Conservation (phyloP, 1,140 invertebrate genomes). For the Tetragnatha versicolor region DNA sequence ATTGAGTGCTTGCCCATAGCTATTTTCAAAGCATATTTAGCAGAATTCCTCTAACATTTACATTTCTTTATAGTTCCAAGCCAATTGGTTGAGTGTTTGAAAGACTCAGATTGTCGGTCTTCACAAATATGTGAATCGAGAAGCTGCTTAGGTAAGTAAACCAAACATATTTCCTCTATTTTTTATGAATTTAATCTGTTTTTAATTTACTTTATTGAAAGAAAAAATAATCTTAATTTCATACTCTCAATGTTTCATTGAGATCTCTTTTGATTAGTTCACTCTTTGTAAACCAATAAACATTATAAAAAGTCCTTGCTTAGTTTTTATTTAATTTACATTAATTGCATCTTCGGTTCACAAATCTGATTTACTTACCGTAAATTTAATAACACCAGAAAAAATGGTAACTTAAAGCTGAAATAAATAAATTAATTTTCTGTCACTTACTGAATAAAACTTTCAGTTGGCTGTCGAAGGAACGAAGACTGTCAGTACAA, state of each 20-base stretch:
- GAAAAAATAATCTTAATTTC: too few relatives aligned
- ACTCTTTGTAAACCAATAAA: too few relatives aligned
- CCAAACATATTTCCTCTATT: background rate
- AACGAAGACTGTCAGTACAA: constrained; percentile 66
- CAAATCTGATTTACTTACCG: too few relatives aligned
- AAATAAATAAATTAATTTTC: too few relatives aligned
- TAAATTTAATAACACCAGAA: too few relatives aligned
- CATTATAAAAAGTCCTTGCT: too few relatives aligned
- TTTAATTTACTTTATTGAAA: background rate
- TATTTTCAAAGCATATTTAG: too few relatives aligned
- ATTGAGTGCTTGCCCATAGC: background rate
- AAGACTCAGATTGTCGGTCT: constrained; percentile 52
- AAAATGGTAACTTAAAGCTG: too few relatives aligned
- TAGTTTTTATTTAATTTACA: too few relatives aligned
- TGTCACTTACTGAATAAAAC: background rate
- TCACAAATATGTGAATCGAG: constrained; percentile 56
- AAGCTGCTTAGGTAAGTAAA: constrained; percentile 24
- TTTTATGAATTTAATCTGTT: background rate
- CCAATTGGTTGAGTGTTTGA: constrained; percentile 35
- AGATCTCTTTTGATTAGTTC: too few relatives aligned
- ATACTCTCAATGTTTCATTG: too few relatives aligned
- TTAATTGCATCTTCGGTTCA: too few relatives aligned
- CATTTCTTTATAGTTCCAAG: constrained; percentile 21
- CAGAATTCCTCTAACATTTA: background rate
- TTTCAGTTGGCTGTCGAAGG: constrained; percentile 56